Conservation (phyloP, 92 coral and sea anemone species). For the Zoanthus sociatus region DNA sequence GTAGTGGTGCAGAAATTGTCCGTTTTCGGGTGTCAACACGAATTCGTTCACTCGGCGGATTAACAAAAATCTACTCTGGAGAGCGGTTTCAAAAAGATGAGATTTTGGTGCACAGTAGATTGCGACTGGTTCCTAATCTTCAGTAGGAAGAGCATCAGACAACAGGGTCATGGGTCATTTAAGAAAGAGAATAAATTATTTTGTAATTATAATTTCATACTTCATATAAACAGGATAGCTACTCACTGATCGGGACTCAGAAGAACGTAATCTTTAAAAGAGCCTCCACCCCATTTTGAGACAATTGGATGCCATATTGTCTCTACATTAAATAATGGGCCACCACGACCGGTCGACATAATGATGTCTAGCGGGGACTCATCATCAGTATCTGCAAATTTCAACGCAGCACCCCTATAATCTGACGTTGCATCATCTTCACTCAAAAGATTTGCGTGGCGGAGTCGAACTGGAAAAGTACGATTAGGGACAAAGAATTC, state of each 20-base stretch:
- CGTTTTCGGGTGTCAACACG: too few relatives aligned
- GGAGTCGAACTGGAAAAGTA: conserved; percentile 55
- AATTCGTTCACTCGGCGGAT: too few relatives aligned
- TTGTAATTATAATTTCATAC: too few relatives aligned
- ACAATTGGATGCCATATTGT: conserved; percentile 33
- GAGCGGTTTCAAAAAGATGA: too few relatives aligned
- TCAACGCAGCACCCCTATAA: conserved; percentile 55
- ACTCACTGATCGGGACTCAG: conserved; percentile 40
- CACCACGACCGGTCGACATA: conserved; percentile 62
- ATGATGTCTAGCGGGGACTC: conserved; percentile 52
- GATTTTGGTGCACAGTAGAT: too few relatives aligned
- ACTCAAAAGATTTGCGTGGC: conserved; percentile 48
- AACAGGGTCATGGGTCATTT: too few relatives aligned
- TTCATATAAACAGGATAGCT: neutral
- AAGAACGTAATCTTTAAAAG: conserved; percentile 22
- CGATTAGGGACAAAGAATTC: conserved; percentile 62
- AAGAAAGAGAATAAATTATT: too few relatives aligned
- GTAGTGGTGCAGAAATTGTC: too few relatives aligned
- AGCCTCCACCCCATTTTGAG: conserved; percentile 22
- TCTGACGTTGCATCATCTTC: conserved; percentile 60
- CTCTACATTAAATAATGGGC: conserved; percentile 47
- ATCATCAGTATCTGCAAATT: conserved; percentile 62
- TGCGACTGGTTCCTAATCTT: too few relatives aligned
- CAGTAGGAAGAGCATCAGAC: too few relatives aligned
- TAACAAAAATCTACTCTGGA: too few relatives aligned